Evolutionary conservation across 2,888 invertebrate species (phyloP).

Genomic region (Carterocephalus palaemon): DNA sequence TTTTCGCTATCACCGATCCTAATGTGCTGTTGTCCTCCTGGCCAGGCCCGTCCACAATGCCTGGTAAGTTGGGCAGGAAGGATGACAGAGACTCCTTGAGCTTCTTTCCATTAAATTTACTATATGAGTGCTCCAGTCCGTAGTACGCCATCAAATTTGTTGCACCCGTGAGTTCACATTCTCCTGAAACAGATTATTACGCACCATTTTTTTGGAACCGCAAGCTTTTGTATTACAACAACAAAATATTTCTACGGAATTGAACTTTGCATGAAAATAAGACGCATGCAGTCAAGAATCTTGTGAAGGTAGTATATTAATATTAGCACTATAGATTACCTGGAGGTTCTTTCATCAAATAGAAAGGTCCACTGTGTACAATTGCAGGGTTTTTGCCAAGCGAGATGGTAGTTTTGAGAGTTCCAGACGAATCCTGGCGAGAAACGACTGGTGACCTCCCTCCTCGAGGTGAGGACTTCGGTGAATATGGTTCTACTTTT

Average conservation of each 20-base stretch:
- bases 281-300: conserved; percentile 3
- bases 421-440: conserved; percentile 97
- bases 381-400: conserved; percentile 98
- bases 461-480: conserved; percentile 95
- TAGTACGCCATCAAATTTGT: conserved; percentile 98
- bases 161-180: conserved; percentile 96
- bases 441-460: conserved; percentile 97
- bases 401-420: conserved; percentile 97
- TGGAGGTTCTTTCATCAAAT: conserved; percentile 98
- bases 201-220: not conserved
- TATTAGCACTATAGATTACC: conserved; percentile 67
- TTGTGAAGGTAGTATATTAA: not conserved
- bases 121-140: conserved; percentile 97
- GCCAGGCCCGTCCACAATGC: conserved; percentile 96
- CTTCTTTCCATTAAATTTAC: conserved; percentile 98
- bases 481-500: conserved; percentile 96
- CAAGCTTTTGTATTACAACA: not conserved
- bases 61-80: conserved; percentile 96
- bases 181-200: conserved; percentile 77
- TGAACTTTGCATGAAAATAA: conserved; percentile 25
- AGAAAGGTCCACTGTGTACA: conserved; percentile 98
- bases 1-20: conserved; percentile 96
- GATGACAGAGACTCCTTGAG: conserved; percentile 96
- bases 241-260: conserved; percentile 19
- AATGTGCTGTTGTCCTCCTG: conserved; percentile 91